These are phyloP conservation scores for Amphiprion ocellaris DNA, from an alignment of 2,113 vertebrate species.

Conservation along the genomic window DNA sequence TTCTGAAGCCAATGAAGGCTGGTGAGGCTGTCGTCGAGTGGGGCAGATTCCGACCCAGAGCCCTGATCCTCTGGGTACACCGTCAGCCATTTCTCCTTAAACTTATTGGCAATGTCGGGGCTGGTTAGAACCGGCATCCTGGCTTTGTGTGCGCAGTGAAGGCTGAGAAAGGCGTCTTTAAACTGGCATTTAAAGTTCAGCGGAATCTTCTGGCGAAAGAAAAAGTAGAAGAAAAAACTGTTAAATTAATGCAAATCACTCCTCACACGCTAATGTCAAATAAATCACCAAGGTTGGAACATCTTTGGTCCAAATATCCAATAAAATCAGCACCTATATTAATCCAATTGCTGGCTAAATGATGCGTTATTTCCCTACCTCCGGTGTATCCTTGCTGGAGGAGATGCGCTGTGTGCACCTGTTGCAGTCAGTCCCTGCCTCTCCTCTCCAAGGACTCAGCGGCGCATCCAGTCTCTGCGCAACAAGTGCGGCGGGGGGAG, in stretches of 20 bases:
- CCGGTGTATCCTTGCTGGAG: slow-evolving; percentile 13
- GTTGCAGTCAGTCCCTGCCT: slow-evolving; percentile 71
- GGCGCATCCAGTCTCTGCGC: slow-evolving; percentile 69
- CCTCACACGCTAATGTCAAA: neutral
- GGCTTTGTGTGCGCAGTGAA: slow-evolving; percentile 42
- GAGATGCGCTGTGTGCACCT: slow-evolving; percentile 74
- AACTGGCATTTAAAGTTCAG: slow-evolving; percentile 70
- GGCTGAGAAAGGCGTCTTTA: slow-evolving; percentile 50
- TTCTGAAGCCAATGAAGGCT: slow-evolving; percentile 92
- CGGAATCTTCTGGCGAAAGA: neutral
- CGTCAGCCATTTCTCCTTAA: slow-evolving; percentile 83
- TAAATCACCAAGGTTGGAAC: neutral
- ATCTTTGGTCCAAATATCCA: neutral
- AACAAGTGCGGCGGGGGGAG: slow-evolving; percentile 77
- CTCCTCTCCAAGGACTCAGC: slow-evolving; percentile 67
- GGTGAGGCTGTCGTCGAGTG: slow-evolving; percentile 89
- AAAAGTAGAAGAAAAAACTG: slow-evolving; percentile 1
- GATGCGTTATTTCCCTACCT: slow-evolving; percentile 50
- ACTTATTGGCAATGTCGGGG: slow-evolving; percentile 82
- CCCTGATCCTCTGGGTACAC: slow-evolving; percentile 78
- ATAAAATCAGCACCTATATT: neutral
- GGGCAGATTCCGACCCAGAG: slow-evolving; percentile 68
- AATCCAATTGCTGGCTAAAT: slow-evolving; percentile 2
- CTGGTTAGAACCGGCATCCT: slow-evolving; percentile 86
- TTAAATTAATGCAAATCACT: neutral